phyloP scores from a whole-genome alignment of 2,797 vertebrate species.

The Scyliorhinus canicula region DNA sequence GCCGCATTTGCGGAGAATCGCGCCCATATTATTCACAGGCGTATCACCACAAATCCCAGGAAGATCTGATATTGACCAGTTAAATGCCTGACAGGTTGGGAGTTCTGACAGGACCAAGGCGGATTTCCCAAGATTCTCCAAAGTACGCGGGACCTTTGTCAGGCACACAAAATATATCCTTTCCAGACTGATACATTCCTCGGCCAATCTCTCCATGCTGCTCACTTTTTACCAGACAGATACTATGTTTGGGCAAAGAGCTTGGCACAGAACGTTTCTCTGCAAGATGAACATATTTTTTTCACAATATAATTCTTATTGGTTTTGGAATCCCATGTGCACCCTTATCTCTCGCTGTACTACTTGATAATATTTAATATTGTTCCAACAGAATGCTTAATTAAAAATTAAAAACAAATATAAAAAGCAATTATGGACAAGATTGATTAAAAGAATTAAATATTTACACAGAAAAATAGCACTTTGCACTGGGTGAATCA shows the following conservation, averaged over 20 bases:
- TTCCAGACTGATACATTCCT: background rate
- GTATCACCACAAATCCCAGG: too few relatives aligned
- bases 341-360: background rate
- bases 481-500: conserved; percentile 5
- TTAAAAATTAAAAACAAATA: conserved; percentile 35
- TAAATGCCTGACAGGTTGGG: too few relatives aligned
- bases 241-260: too few relatives aligned
- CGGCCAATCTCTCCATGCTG: background rate
- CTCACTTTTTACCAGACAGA: background rate
- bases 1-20: too few relatives aligned
- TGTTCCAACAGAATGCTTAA: conserved; percentile 7
- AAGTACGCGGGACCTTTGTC: too few relatives aligned
- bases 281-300: background rate
- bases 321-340: conserved; percentile 6
- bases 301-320: background rate
- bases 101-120: background rate
- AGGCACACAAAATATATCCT: background rate
- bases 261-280: background rate
- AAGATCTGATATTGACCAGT: too few relatives aligned
- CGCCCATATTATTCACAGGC: too few relatives aligned
- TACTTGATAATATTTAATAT: conserved; percentile 3
- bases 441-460: conserved; percentile 33
- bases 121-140: too few relatives aligned
- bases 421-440: conserved; percentile 19
- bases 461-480: conserved; percentile 26